phyloP scores from a whole-genome alignment of 2,113 vertebrate genomes.

The Gopherus flavomarginatus region DNA sequence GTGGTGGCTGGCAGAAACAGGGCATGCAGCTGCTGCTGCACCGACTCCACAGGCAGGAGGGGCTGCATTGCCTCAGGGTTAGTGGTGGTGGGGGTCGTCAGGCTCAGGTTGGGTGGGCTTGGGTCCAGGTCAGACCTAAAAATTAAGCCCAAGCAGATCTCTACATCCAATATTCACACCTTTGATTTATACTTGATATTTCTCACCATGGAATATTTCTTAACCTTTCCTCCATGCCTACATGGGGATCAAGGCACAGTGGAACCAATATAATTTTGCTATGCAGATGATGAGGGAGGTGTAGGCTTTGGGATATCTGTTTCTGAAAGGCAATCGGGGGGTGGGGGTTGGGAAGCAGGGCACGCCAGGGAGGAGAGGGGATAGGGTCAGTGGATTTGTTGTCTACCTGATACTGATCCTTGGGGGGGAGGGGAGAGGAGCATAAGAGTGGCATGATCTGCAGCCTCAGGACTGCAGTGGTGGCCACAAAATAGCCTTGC shows the following conservation, averaged over 20 bases:
- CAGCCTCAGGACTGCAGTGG: not conserved
- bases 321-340: not conserved
- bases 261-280: not conserved
- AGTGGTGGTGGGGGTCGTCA: not conserved
- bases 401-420: not conserved
- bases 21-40: not conserved
- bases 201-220: not conserved
- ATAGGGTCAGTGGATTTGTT: not conserved
- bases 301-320: not conserved
- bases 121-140: not conserved
- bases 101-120: not conserved
- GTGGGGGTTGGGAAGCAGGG: not conserved
- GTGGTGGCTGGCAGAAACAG: not conserved
- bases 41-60: not conserved
- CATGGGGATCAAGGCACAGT: not conserved
- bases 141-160: not conserved
- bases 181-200: not conserved
- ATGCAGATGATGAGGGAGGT: not conserved
- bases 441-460: not conserved
- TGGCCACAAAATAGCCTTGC: not conserved
- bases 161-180: not conserved
- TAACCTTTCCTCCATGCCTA: not conserved
- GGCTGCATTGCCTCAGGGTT: not conserved
- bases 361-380: not conserved
- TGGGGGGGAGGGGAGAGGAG: not conserved